phyloP scores from a whole-genome alignment of 2,888 invertebrate species.

The Alcis repandata region DNA sequence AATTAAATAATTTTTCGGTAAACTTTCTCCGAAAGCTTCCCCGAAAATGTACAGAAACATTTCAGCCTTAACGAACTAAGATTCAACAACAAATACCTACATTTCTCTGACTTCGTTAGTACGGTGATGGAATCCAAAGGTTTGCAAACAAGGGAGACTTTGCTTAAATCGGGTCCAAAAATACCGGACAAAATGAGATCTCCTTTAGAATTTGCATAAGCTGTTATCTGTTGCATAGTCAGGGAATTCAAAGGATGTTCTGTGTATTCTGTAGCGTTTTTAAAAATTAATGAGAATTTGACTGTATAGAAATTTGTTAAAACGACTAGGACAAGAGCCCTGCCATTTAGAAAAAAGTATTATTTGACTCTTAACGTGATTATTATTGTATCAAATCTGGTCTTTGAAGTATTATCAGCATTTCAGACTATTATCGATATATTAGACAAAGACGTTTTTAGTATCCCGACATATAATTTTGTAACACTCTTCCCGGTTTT shows the following conservation, averaged over 20 bases:
- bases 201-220: slow-evolving; percentile 59
- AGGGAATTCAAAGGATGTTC: slow-evolving; percentile 30
- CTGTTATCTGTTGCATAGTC: slow-evolving; percentile 44
- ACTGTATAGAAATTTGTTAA: background rate
- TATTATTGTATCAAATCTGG: too few species aligned
- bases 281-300: slow-evolving; percentile 8
- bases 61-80: slow-evolving; percentile 47
- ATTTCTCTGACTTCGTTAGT: slow-evolving; percentile 40
- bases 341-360: too few species aligned
- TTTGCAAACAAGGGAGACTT: slow-evolving; percentile 55
- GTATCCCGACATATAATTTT: too few species aligned
- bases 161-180: slow-evolving; percentile 58
- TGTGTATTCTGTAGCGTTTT: slow-evolving; percentile 28
- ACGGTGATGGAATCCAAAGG: slow-evolving; percentile 54
- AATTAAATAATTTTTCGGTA: slow-evolving; percentile 27
- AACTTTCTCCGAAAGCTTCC: slow-evolving; percentile 12
- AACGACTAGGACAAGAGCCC: background rate
- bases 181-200: slow-evolving; percentile 54
- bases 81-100: slow-evolving; percentile 57
- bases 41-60: slow-evolving; percentile 31
- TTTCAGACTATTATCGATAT: too few species aligned
- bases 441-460: too few species aligned
- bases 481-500: too few species aligned
- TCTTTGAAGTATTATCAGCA: too few species aligned
- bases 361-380: too few species aligned